phyloP scores from a whole-genome alignment of 2,797 vertebrate species.

The Xenentodon cancila region DNA sequence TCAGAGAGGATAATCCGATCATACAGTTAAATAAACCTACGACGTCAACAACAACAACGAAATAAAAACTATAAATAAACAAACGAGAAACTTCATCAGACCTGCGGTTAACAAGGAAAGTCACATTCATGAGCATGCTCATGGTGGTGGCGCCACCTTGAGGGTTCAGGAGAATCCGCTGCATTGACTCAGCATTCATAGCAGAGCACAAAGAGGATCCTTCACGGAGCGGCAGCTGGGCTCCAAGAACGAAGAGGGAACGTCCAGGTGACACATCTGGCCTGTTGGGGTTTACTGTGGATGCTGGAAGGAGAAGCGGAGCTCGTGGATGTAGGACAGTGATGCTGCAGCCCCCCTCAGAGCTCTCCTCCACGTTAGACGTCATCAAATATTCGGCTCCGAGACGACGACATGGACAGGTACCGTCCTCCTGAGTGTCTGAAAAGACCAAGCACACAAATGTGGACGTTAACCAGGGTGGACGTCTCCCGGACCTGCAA shows the following conservation, averaged over 20 bases:
- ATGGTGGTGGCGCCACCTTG: neutral
- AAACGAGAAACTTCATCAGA: neutral
- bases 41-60: neutral
- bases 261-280: neutral
- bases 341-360: neutral
- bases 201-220: too few relatives aligned
- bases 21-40: constrained; percentile 15
- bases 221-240: constrained; percentile 15
- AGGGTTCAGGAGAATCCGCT: neutral
- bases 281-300: constrained; percentile 12
- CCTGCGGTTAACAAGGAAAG: neutral
- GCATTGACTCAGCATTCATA: neutral
- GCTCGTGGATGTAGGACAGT: too few relatives aligned
- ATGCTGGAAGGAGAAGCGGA: constrained; percentile 19
- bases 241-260: neutral
- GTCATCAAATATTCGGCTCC: constrained; percentile 93
- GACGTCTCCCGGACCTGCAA: too few relatives aligned
- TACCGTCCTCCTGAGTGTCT: constrained; percentile 94
- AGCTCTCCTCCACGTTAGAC: constrained; percentile 76
- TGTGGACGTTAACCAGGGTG: neutral
- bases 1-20: neutral
- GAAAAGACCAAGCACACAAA: constrained; percentile 7
- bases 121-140: constrained; percentile 4
- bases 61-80: constrained; percentile 8
- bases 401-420: constrained; percentile 96